These are phyloP conservation scores for Spinibarbus caldwelli DNA, from an alignment of 2,797 vertebrate species.

Conservation along the genomic window DNA sequence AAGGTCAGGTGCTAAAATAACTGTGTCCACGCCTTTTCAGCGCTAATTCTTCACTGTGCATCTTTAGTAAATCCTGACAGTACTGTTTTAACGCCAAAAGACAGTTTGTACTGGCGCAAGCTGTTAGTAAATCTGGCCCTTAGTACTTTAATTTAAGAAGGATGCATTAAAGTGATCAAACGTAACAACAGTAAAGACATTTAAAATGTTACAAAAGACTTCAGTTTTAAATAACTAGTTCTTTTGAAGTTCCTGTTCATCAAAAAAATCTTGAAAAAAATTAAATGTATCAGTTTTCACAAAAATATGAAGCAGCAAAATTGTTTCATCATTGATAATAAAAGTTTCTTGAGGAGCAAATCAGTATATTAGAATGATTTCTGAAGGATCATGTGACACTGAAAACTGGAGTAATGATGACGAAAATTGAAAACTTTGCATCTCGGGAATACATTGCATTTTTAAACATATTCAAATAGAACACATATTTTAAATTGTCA, in stretches of 20 bases:
- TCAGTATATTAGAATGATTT: not conserved
- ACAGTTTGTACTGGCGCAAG: too few species aligned
- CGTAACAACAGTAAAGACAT: not conserved
- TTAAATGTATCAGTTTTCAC: not conserved
- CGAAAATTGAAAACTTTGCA: not conserved
- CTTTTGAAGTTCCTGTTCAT: too few species aligned
- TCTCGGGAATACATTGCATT: not conserved
- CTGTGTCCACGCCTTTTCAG: too few species aligned
- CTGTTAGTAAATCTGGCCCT: too few species aligned
- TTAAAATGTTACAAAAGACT: too few species aligned
- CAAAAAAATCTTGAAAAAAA: not conserved
- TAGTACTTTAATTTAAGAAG: not conserved
- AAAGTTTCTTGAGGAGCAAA: not conserved
- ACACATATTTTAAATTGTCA: not conserved
- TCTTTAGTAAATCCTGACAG: too few species aligned
- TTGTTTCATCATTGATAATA: not conserved
- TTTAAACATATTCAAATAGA: too few species aligned
- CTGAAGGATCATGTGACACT: not conserved
- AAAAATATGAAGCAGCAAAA: not conserved
- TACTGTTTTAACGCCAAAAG: too few species aligned
- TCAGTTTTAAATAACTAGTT: not conserved
- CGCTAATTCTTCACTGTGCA: too few species aligned
- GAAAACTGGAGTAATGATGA: not conserved
- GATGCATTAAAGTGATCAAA: not conserved
- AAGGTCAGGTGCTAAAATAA: too few species aligned